phyloP scores from a whole-genome alignment of 2,888 invertebrate species.

The Cheilosia grossa region DNA sequence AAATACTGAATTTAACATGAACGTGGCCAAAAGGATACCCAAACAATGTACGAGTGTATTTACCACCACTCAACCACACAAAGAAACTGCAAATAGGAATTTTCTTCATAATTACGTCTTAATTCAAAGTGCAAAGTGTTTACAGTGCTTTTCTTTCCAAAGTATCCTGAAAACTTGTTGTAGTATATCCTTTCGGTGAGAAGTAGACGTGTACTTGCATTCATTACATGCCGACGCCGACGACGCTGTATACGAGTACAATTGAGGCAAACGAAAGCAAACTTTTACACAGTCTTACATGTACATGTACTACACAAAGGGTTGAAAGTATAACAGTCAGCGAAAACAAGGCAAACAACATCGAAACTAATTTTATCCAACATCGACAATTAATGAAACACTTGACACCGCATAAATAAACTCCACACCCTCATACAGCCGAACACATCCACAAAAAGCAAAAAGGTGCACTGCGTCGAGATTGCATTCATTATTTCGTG shows the following conservation, averaged over 20 bases:
- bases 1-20: neutral
- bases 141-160: conserved; percentile 59
- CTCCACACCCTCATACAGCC: neutral
- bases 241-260: neutral
- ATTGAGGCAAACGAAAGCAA: conserved; percentile 17
- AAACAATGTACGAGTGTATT: neutral
- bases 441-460: neutral
- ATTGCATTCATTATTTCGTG: neutral
- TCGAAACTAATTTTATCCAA: conserved; percentile 50
- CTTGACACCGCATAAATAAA: conserved; percentile 52
- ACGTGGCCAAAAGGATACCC: conserved; percentile 2
- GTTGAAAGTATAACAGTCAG: neutral
- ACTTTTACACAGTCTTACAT: conserved; percentile 6
- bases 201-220: neutral
- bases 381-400: conserved; percentile 61
- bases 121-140: conserved; percentile 52
- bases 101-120: conserved; percentile 59
- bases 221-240: conserved; percentile 4
- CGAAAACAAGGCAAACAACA: conserved; percentile 12
- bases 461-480: neutral
- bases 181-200: neutral
- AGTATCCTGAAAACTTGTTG: conserved; percentile 40
- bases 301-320: neutral
- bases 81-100: conserved; percentile 20
- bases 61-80: conserved; percentile 8